Percentiles rank a stretch among this genome's conserved stretches.
Conservation (phyloP, 2,888 invertebrate genomes). For the Hymenopus coronatus region DNA sequence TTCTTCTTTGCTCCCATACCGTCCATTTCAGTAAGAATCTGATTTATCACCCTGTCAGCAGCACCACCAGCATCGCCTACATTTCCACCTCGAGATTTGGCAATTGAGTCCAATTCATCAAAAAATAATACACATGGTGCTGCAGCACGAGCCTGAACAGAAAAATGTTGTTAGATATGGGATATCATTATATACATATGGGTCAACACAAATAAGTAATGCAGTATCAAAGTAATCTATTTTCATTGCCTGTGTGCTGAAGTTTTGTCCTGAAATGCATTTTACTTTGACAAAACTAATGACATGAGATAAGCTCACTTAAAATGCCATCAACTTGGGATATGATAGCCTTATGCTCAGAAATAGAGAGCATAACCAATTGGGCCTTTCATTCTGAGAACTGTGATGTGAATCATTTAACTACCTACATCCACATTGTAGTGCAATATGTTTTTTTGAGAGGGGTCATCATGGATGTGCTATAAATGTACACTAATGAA, state of each 20-base stretch:
- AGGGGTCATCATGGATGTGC: no score
- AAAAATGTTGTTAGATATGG: not conserved
- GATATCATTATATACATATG: not conserved
- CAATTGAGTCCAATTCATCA: slow-evolving; percentile 99
- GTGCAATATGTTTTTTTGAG: no score
- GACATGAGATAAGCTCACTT: no score
- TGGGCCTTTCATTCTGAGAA: no score
- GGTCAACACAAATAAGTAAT: not conserved
- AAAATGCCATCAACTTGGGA: no score
- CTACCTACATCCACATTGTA: no score
- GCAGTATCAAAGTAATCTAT: no score
- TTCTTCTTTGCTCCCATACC: slow-evolving; percentile 99
- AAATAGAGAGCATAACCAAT: no score
- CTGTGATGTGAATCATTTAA: no score
- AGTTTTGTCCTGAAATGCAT: not conserved
- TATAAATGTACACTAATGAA: no score
- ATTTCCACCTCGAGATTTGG: slow-evolving; percentile 96
- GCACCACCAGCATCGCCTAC: slow-evolving; percentile 98
- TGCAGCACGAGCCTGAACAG: slow-evolving; percentile 84
- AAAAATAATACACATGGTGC: slow-evolving; percentile 99
- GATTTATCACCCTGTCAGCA: slow-evolving; percentile 98
- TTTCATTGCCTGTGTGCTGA: not conserved
- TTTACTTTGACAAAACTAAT: not conserved
- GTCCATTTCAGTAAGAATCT: slow-evolving; percentile 99
- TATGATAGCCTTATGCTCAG: no score